Evolutionary conservation across 2,797 vertebrate species (phyloP).

Genomic region (Rhinatrema bivittatum): DNA sequence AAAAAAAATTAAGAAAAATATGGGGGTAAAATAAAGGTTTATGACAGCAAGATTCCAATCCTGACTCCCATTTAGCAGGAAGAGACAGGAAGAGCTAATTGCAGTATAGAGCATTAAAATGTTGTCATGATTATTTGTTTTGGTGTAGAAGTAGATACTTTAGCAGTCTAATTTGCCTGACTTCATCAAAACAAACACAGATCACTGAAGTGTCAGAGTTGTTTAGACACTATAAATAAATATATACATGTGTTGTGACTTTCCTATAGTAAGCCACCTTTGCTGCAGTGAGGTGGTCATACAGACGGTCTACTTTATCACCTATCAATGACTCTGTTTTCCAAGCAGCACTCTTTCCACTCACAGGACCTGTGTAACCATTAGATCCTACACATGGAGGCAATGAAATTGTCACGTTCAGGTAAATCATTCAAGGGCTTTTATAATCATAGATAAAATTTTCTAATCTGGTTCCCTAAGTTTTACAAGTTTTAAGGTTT

Average conservation of each 20-base stretch:
- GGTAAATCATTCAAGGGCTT: slow-evolving; percentile 66
- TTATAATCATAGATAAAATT: slow-evolving; percentile 72
- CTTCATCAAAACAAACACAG: not conserved
- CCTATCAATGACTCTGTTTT: slow-evolving; percentile 36
- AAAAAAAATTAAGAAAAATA: no score
- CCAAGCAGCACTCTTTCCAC: slow-evolving; percentile 31
- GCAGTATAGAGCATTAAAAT: no score
- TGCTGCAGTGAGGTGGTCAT: slow-evolving; percentile 43
- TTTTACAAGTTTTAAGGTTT: slow-evolving; percentile 68
- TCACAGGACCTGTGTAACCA: slow-evolving; percentile 29
- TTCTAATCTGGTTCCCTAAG: slow-evolving; percentile 66
- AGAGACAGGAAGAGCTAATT: no score
- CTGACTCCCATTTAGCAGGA: no score
- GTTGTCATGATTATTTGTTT: no score
- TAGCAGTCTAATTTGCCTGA: no score
- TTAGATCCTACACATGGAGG: slow-evolving; percentile 58
- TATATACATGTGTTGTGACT: slow-evolving; percentile 35
- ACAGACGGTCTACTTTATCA: slow-evolving; percentile 51
- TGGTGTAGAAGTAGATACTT: no score
- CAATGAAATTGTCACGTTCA: slow-evolving; percentile 67
- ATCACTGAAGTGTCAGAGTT: slow-evolving; percentile 21
- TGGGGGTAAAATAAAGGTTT: no score
- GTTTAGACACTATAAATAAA: slow-evolving; percentile 29
- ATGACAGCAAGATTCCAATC: no score
- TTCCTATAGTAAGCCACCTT: slow-evolving; percentile 34